These are phyloP conservation scores for Illadopsis cleaveri DNA, from an alignment of 2,113 vertebrate genomes.

Conservation along the genomic window DNA sequence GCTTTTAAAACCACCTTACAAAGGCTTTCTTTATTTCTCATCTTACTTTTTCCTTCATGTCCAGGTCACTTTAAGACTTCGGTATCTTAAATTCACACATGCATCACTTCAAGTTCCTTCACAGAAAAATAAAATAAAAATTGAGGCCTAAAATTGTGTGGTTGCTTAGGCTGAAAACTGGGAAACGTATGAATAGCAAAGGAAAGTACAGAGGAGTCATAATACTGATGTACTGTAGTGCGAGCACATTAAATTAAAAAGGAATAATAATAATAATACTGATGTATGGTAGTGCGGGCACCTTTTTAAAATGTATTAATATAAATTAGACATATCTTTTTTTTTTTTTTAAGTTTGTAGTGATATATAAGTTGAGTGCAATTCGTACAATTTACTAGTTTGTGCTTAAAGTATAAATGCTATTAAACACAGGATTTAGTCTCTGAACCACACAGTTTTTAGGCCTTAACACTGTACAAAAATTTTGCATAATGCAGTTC, in stretches of 20 bases:
- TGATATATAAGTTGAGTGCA: constrained; percentile 99
- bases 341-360: constrained; percentile 96
- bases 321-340: constrained; percentile 99
- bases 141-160: constrained; percentile 97
- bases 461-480: constrained; percentile 99
- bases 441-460: constrained; percentile 99
- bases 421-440: constrained; percentile 99
- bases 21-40: constrained; percentile 93
- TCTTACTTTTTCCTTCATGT: constrained; percentile 88
- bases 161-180: constrained; percentile 88
- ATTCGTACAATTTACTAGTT: constrained; percentile 99
- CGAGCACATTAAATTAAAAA: constrained; percentile 88
- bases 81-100: constrained; percentile 92
- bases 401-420: constrained; percentile 99
- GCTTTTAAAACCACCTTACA: constrained; percentile 99
- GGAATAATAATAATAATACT: constrained; percentile 83
- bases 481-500: constrained; percentile 99
- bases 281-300: constrained; percentile 89
- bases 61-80: constrained; percentile 93
- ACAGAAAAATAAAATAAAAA: constrained; percentile 85
- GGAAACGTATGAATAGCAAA: constrained; percentile 85
- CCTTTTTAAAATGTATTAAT: constrained; percentile 96
- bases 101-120: constrained; percentile 94
- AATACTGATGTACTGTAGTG: constrained; percentile 93
- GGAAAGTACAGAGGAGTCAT: constrained; percentile 84